Percentiles rank a stretch among this genome's conserved stretches.
These are phyloP conservation scores for Acrossocheilus fasciatus DNA, from an alignment of 2,797 vertebrate species.

Conservation along the genomic window DNA sequence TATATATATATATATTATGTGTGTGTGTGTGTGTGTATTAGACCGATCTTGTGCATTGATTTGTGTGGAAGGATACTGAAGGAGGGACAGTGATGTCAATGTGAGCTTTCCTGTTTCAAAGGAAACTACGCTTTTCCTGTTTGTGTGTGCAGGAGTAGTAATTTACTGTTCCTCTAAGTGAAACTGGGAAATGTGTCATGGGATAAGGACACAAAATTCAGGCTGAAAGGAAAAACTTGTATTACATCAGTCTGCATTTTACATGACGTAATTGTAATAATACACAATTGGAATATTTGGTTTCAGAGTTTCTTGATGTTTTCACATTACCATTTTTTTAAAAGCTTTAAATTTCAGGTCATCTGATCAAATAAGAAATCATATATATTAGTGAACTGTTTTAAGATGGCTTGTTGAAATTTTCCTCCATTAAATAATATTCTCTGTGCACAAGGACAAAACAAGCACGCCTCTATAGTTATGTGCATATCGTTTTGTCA, in stretches of 20 bases:
- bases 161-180: constrained; percentile 8
- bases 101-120: constrained; percentile 34
- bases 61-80: neutral
- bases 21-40: neutral
- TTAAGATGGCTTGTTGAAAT: neutral
- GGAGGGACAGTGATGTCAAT: neutral
- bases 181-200: neutral
- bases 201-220: neutral
- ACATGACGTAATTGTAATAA: neutral
- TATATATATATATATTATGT: too few species aligned
- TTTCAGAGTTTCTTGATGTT: neutral
- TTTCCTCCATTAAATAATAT: neutral
- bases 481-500: neutral
- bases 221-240: neutral
- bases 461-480: neutral
- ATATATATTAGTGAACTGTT: neutral
- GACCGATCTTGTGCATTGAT: too few species aligned
- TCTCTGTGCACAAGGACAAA: neutral
- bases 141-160: neutral
- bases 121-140: constrained; percentile 39
- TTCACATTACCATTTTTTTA: neutral
- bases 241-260: neutral
- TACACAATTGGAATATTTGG: too few species aligned
- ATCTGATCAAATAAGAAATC: neutral
- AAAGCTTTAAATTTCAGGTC: neutral